A percentile compares a stretch with the other conserved stretches of the same genome.
phyloP scores from a whole-genome alignment of 2,888 invertebrate species.

The Sinodicranocentrus sp. region DNA sequence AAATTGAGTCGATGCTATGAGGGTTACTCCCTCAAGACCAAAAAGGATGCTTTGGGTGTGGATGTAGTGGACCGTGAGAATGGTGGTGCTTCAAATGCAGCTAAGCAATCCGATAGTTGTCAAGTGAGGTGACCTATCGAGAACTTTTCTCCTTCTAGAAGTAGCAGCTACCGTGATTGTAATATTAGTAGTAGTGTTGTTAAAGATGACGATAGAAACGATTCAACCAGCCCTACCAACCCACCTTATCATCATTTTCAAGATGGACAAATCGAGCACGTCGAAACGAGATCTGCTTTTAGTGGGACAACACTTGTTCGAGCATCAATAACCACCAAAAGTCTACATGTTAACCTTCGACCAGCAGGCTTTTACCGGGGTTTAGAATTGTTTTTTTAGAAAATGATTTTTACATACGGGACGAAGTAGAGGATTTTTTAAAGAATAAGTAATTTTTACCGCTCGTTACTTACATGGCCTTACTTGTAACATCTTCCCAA shows the following conservation, averaged over 20 bases:
- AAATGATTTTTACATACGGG: background rate
- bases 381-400: slow-evolving; percentile 35
- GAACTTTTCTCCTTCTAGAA: slow-evolving; percentile 14
- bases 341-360: slow-evolving; percentile 30
- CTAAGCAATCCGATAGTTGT: slow-evolving; percentile 75
- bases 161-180: background rate
- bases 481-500: too few relatives aligned
- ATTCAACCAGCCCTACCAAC: background rate
- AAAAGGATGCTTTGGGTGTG: slow-evolving; percentile 49
- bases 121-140: slow-evolving; percentile 76
- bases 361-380: slow-evolving; percentile 51
- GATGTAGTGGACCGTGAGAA: slow-evolving; percentile 66
- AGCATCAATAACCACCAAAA: background rate
- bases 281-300: background rate
- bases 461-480: too few relatives aligned
- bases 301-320: background rate
- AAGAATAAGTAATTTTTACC: too few relatives aligned
- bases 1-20: slow-evolving; percentile 90
- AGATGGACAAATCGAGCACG: background rate
- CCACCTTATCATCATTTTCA: background rate
- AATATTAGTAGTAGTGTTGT: background rate
- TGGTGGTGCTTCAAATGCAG: slow-evolving; percentile 52
- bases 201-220: background rate
- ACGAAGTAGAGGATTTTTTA: background rate
- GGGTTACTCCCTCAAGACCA: slow-evolving; percentile 82